These are phyloP conservation scores for Cyphomyrus discorhynchus DNA, from an alignment of 2,113 vertebrate species.

Conservation along the genomic window DNA sequence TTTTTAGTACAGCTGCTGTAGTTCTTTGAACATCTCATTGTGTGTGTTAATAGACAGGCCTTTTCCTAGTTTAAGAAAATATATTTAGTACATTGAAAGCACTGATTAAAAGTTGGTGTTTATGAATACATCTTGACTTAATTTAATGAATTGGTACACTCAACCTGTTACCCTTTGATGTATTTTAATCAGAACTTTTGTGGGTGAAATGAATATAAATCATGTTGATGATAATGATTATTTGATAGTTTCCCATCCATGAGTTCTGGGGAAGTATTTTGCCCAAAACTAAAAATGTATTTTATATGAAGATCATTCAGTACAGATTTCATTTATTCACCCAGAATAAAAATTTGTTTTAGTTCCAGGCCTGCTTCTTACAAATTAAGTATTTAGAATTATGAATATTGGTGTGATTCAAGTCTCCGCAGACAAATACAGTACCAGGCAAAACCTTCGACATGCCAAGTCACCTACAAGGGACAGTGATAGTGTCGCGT, in stretches of 20 bases:
- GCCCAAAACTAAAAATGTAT: neutral
- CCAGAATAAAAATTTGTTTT: neutral
- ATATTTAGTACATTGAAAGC: neutral
- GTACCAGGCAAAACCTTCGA: neutral
- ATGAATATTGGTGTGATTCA: neutral
- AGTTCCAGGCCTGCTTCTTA: neutral
- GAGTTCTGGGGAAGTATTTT: neutral
- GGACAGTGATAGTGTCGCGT: neutral
- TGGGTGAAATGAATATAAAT: neutral
- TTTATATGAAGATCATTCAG: neutral
- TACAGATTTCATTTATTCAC: neutral
- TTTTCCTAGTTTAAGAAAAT: neutral
- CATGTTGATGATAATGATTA: neutral
- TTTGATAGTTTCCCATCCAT: neutral
- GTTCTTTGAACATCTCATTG: neutral
- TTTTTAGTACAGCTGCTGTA: neutral
- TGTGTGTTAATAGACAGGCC: neutral
- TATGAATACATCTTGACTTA: neutral
- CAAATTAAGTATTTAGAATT: neutral
- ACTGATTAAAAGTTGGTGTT: neutral
- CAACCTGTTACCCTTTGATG: neutral
- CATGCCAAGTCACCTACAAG: neutral
- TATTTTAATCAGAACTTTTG: neutral
- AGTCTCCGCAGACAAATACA: neutral
- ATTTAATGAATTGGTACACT: neutral